These are phyloP conservation scores for Quadriops clusia DNA, from an alignment of 2,888 invertebrate species.

Conservation along the genomic window DNA sequence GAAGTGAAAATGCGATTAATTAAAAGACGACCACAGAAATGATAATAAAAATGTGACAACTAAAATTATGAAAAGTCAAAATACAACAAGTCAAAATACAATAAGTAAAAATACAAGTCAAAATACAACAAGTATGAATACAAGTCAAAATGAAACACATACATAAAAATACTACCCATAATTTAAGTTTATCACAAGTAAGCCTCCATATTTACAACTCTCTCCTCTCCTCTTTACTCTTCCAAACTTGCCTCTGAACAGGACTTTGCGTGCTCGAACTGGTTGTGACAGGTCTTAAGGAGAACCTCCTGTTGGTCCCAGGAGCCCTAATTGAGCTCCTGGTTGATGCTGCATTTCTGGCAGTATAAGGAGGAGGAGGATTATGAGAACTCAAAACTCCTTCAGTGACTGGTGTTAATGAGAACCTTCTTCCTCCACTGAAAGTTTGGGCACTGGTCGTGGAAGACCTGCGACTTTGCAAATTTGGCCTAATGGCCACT, in stretches of 20 bases:
- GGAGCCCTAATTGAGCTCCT: constrained; percentile 24
- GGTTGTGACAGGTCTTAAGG: constrained; percentile 37
- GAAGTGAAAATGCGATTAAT: too few relatives aligned
- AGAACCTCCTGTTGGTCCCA: constrained; percentile 30
- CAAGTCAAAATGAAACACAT: too few relatives aligned
- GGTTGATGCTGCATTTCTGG: constrained; percentile 15
- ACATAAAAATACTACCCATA: too few relatives aligned
- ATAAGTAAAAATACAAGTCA: too few relatives aligned
- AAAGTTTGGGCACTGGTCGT: constrained; percentile 12
- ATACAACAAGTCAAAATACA: too few relatives aligned
- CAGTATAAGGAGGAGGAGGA: constrained; percentile 37
- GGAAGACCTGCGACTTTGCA: constrained; percentile 16
- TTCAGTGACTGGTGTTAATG: constrained; percentile 28
- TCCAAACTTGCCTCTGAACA: constrained; percentile 18
- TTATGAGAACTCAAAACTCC: constrained; percentile 28
- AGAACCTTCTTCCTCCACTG: constrained; percentile 28
- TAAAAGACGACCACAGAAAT: too few relatives aligned
- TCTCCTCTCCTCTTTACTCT: constrained; percentile 15
- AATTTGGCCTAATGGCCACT: constrained; percentile 29
- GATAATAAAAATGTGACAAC: too few relatives aligned
- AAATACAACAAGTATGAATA: too few relatives aligned
- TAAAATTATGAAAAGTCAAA: too few relatives aligned
- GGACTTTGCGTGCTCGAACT: constrained; percentile 24
- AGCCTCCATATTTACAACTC: too few relatives aligned
- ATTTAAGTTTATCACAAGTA: too few relatives aligned